Conservation (phyloP, 2,888 invertebrate genomes). For the Xylophagus ater region DNA sequence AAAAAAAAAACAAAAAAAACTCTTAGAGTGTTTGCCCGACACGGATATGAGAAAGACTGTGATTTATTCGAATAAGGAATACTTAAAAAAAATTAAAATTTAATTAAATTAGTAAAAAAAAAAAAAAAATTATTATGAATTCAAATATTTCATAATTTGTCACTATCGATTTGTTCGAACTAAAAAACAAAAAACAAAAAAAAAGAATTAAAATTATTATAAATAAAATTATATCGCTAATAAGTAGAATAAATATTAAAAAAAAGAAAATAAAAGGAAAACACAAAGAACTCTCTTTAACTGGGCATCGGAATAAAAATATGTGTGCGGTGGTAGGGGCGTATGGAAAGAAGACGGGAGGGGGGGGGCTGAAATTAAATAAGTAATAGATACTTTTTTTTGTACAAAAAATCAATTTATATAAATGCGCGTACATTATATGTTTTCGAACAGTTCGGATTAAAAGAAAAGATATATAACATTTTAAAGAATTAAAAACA, state of each 20-base stretch:
- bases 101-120: slow-evolving; percentile 3
- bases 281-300: slow-evolving; percentile 4
- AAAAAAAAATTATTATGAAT: slow-evolving; percentile 8
- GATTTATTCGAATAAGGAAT: slow-evolving; percentile 17
- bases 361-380: too few species aligned
- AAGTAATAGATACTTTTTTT: too few species aligned
- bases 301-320: slow-evolving; percentile 10
- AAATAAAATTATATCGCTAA: too few species aligned
- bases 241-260: too few species aligned
- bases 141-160: slow-evolving; percentile 13
- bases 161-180: slow-evolving; percentile 13
- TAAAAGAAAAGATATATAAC: too few species aligned
- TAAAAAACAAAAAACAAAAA: slow-evolving; percentile 3
- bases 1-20: slow-evolving; percentile 6
- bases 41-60: slow-evolving; percentile 19
- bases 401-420: too few species aligned
- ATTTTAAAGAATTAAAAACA: too few species aligned
- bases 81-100: slow-evolving; percentile 6
- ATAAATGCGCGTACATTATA: too few species aligned
- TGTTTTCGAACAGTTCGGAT: too few species aligned
- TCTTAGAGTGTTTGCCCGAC: slow-evolving; percentile 16
- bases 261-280: slow-evolving; percentile 1
- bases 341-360: too few species aligned
- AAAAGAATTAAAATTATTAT: too few species aligned
- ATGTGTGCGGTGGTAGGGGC: too few species aligned